Percentiles rank a stretch among this genome's conserved stretches.
Evolutionary conservation across 2,113 vertebrate species (phyloP).

Genomic region (Mesitornis unicolor): DNA sequence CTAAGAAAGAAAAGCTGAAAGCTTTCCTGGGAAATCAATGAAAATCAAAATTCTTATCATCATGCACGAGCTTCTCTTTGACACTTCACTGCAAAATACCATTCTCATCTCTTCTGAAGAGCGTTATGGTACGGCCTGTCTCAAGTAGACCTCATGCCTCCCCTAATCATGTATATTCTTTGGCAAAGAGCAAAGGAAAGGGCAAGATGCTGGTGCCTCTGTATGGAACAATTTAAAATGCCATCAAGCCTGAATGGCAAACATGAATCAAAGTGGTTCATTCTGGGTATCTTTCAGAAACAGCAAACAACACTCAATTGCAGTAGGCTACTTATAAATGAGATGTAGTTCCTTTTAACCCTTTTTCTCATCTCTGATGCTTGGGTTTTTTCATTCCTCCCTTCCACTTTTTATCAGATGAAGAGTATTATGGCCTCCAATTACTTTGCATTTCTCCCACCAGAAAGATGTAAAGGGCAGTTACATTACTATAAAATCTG

Average conservation of each 20-base stretch:
- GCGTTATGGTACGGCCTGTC: fast-evolving
- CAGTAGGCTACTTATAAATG: neutral
- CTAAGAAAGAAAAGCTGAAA: neutral
- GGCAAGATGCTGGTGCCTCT: neutral
- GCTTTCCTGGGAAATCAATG: neutral
- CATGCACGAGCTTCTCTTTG: neutral
- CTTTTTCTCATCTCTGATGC: neutral
- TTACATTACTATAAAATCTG: neutral
- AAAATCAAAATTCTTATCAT: neutral
- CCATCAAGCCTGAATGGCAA: neutral
- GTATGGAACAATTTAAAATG: neutral
- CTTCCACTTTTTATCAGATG: neutral
- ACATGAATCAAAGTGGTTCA: neutral
- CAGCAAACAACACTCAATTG: neutral
- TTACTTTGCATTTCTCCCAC: neutral
- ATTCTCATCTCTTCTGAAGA: neutral
- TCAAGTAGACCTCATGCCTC: fast-evolving
- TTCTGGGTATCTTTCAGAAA: neutral
- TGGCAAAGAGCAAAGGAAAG: neutral
- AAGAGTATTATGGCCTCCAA: neutral
- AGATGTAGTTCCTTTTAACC: neutral
- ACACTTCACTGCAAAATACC: neutral
- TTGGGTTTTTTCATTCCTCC: neutral
- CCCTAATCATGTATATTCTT: too few species aligned
- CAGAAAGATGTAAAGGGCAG: neutral